Evolutionary conservation across 2,113 vertebrate genomes (phyloP).

Genomic region (Synodontis membranacea): DNA sequence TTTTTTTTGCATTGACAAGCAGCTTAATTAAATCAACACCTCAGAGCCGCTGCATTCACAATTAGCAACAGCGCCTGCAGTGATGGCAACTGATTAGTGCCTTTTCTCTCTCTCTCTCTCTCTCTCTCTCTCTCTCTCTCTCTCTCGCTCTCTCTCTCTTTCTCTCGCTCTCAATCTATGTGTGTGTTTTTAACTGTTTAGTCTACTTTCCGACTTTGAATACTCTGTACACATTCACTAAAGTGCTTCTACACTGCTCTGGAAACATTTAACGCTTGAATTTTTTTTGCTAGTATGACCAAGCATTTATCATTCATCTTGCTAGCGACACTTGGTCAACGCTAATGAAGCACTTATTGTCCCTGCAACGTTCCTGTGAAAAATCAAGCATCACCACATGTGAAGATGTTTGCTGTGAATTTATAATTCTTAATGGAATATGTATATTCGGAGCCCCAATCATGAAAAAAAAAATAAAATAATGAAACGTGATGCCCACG

Average conservation of each 20-base stretch:
- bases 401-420: neutral
- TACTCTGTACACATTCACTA: neutral
- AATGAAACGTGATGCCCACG: no score
- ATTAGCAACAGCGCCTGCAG: constrained; percentile 26
- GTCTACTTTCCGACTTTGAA: neutral
- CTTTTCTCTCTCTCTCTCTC: neutral
- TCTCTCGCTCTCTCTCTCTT: neutral
- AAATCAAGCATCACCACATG: constrained; percentile 20
- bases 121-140: neutral
- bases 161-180: no score
- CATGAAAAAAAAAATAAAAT: no score
- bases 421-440: neutral
- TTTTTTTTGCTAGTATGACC: neutral
- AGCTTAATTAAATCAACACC: constrained; percentile 59
- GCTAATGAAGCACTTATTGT: neutral
- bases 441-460: no score
- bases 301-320: constrained; percentile 13
- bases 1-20: constrained; percentile 49
- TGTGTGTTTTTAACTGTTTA: neutral
- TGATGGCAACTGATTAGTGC: neutral
- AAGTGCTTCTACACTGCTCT: neutral
- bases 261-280: neutral
- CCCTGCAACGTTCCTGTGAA: constrained; percentile 31
- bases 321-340: neutral
- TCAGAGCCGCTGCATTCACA: constrained; percentile 48